A percentile compares a stretch with the other conserved stretches of the same genome.
Conservation (phyloP, 2,113 vertebrate species). For the Budorcas taxicolor region DNA sequence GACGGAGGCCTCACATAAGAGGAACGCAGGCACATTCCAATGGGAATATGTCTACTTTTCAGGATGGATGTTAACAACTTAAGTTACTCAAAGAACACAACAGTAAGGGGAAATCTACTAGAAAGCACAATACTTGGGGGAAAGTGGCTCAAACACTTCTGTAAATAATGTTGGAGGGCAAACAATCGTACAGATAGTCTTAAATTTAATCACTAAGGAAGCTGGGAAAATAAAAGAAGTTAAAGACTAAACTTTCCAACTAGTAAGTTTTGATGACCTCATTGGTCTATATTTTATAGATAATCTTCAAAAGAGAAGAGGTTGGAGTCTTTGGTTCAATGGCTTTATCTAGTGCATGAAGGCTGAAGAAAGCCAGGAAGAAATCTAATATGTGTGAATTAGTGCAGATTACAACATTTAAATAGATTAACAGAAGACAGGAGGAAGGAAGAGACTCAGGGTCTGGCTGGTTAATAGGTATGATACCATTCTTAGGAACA, state of each 20-base stretch:
- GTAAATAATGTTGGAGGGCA: neutral
- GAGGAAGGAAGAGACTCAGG: neutral
- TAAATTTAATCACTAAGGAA: neutral
- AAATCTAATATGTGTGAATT: constrained; percentile 23
- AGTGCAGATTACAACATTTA: constrained; percentile 21
- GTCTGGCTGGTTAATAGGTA: neutral
- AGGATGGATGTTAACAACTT: neutral
- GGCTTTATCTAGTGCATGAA: neutral
- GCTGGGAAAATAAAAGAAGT: neutral
- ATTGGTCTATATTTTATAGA: neutral
- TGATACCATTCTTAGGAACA: neutral
- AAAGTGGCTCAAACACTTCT: neutral
- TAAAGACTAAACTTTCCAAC: neutral
- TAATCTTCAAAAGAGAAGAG: neutral
- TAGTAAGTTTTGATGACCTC: neutral
- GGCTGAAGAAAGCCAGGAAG: neutral
- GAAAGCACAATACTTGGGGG: neutral
- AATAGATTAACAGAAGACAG: constrained; percentile 29
- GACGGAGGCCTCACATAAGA: neutral
- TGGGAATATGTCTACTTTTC: neutral
- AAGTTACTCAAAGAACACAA: neutral
- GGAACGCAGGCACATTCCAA: neutral
- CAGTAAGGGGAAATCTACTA: neutral
- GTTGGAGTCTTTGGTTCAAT: neutral
- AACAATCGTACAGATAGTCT: neutral